These are phyloP conservation scores for Lucinisca nassula DNA, from an alignment of 2,888 invertebrate species.

Conservation along the genomic window DNA sequence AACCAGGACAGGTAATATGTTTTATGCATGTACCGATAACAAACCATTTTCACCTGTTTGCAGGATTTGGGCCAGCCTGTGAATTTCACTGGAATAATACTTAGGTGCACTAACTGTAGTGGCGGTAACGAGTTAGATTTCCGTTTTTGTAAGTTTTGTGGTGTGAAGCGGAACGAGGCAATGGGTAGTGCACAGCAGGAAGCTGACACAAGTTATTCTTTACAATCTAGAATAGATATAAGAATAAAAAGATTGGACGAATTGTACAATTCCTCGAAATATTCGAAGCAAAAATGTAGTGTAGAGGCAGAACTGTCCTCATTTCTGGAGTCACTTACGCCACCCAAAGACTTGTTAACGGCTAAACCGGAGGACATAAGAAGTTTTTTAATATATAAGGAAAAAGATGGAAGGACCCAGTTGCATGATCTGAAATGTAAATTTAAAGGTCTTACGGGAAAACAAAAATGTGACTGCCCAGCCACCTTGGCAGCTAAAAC, in stretches of 20 bases:
- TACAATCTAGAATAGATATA: not conserved
- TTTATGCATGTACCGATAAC: too few relatives aligned
- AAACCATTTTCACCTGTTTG: too few relatives aligned
- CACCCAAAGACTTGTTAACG: not conserved
- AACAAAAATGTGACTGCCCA: not conserved
- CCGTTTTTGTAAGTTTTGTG: not conserved
- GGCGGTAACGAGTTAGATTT: not conserved
- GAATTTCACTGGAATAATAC: not conserved
- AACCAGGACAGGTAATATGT: too few relatives aligned
- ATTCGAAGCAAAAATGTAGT: not conserved
- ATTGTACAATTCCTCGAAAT: not conserved
- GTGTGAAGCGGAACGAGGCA: not conserved
- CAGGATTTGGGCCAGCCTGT: too few relatives aligned
- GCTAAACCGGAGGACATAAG: not conserved
- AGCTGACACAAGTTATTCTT: not conserved
- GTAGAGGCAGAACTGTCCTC: not conserved
- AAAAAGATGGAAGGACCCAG: not conserved
- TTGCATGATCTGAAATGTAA: not conserved
- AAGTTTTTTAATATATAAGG: not conserved
- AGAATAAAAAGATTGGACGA: not conserved
- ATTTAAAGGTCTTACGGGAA: not conserved
- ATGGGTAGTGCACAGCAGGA: not conserved
- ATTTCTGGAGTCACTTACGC: not conserved
- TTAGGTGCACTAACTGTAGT: not conserved
- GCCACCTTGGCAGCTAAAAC: not conserved